Conservation (phyloP, 30 jellyfish, hydroid and myxozoan species). For the Turritopsis dohrnii region DNA sequence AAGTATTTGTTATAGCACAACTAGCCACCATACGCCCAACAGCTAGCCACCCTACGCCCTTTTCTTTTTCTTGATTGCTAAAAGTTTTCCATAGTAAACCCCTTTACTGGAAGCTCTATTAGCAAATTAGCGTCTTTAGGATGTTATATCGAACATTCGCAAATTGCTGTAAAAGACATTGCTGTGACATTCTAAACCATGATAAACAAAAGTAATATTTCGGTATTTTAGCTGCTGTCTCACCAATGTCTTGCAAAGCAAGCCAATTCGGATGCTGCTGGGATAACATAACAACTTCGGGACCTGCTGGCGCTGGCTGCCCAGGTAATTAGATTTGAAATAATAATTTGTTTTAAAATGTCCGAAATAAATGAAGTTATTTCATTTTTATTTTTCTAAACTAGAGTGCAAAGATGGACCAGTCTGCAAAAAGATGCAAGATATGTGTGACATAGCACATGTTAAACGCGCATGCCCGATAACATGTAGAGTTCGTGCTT, state of each 20-base stretch:
- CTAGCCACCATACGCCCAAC: not conserved
- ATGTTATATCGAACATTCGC: too few relatives aligned
- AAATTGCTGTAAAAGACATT: too few relatives aligned
- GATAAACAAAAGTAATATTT: too few relatives aligned
- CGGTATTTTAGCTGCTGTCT: constrained; percentile 17
- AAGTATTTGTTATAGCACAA: not conserved
- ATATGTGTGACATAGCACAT: not conserved
- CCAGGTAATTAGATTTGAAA: constrained; percentile 11
- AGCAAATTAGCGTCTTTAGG: not conserved
- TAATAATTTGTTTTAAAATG: too few relatives aligned
- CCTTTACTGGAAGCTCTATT: not conserved
- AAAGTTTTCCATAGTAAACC: too few relatives aligned
- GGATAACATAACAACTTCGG: constrained; percentile 24
- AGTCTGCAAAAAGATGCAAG: not conserved
- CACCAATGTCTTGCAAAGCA: constrained; percentile 30
- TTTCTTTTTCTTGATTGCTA: too few relatives aligned
- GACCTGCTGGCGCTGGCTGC: constrained; percentile 25
- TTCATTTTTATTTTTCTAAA: not conserved
- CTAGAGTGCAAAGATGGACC: constrained; percentile 50
- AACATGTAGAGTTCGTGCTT: not conserved
- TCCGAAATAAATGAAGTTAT: not conserved
- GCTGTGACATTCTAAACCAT: too few relatives aligned
- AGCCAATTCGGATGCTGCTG: constrained; percentile 31
- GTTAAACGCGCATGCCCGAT: constrained; percentile 4
- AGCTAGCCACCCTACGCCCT: too few relatives aligned